These are phyloP conservation scores for Melanargia galathea DNA, from an alignment of 2,888 invertebrate species.

Conservation along the genomic window DNA sequence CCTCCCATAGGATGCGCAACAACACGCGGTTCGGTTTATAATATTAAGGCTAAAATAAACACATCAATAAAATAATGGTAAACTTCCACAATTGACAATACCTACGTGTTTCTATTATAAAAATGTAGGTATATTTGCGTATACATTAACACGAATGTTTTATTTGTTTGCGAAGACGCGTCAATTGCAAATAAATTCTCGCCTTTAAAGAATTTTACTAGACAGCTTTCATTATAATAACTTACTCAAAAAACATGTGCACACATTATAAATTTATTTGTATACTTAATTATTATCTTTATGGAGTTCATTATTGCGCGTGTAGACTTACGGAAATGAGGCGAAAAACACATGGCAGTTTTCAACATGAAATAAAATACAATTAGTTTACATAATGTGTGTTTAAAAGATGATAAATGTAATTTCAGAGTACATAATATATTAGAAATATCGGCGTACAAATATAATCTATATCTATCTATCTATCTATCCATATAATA, in stretches of 20 bases:
- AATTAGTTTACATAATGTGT: no score
- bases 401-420: no score
- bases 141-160: constrained; percentile 48
- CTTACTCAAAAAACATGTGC: constrained; percentile 29
- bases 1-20: background rate
- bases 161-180: constrained; percentile 42
- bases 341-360: background rate
- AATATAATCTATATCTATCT: no score
- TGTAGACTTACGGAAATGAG: background rate
- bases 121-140: constrained; percentile 46
- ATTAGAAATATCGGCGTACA: no score
- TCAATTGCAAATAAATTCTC: constrained; percentile 42
- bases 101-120: constrained; percentile 39
- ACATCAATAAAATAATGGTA: constrained; percentile 40
- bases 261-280: constrained; percentile 35
- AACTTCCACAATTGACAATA: constrained; percentile 41
- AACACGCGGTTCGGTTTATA: background rate
- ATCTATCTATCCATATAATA: no score
- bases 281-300: constrained; percentile 20
- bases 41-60: constrained; percentile 19
- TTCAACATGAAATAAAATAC: no score
- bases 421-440: no score
- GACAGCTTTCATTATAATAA: constrained; percentile 38
- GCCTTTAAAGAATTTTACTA: constrained; percentile 33
- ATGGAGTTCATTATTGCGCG: constrained; percentile 23